Conservation (phyloP, 1,140 invertebrate genomes). For the Bombus waltoni region DNA sequence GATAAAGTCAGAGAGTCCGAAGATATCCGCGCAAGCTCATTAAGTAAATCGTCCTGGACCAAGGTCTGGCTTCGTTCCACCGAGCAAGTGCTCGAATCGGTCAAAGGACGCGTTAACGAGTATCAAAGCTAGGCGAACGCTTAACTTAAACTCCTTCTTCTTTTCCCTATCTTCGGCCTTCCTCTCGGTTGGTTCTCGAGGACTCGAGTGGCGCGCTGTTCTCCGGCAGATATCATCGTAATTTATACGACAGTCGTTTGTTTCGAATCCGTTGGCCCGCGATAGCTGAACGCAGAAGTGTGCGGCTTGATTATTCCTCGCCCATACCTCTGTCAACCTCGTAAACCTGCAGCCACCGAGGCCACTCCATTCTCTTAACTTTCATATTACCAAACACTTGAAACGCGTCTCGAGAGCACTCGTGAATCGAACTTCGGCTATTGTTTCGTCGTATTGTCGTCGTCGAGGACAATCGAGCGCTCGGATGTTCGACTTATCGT, state of each 20-base stretch:
- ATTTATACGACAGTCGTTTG: conserved; percentile 68
- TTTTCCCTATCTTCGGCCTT: background rate
- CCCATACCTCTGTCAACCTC: conserved; percentile 1
- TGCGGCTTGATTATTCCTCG: conserved; percentile 63
- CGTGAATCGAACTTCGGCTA: conserved; percentile 13
- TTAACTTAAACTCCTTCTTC: background rate
- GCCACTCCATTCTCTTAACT: conserved; percentile 38
- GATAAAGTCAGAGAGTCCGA: conserved; percentile 32
- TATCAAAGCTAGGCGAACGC: conserved; percentile 38
- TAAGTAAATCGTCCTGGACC: conserved; percentile 56
- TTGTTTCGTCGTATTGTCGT: conserved; percentile 18
- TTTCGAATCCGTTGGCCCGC: conserved; percentile 48
- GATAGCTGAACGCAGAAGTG: conserved; percentile 44
- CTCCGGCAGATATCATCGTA: conserved; percentile 65
- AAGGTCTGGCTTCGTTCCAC: background rate
- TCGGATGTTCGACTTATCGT: conserved; percentile 10
- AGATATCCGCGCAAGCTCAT: conserved; percentile 43
- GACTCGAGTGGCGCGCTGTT: conserved; percentile 37
- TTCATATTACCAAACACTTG: conserved; percentile 48
- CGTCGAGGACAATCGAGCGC: background rate
- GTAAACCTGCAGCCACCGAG: background rate
- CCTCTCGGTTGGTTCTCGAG: conserved; percentile 27
- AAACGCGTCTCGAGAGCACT: conserved; percentile 16
- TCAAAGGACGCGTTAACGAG: conserved; percentile 57
- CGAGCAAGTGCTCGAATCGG: conserved; percentile 27